Percentiles rank a stretch among this genome's conserved stretches.
phyloP scores from a whole-genome alignment of 1,140 invertebrate species.

The Hypsibius dujardini region DNA sequence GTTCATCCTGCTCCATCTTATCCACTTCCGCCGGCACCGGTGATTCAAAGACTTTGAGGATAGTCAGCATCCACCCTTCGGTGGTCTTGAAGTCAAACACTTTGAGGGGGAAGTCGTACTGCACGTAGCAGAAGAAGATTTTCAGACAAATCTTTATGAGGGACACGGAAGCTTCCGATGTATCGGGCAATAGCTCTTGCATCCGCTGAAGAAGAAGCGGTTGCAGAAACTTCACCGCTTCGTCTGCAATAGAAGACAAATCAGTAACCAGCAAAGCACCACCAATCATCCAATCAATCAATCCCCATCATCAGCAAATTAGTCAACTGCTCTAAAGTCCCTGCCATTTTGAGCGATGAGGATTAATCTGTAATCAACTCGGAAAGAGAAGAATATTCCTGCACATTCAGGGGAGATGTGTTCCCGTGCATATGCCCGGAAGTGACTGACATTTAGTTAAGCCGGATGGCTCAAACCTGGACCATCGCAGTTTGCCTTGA shows the following conservation, averaged over 20 bases:
- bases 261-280: no score
- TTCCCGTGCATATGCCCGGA: no score
- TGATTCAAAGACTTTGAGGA: slow-evolving; percentile 56
- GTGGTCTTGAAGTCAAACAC: slow-evolving; percentile 72
- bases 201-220: slow-evolving; percentile 78
- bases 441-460: no score
- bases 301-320: no score
- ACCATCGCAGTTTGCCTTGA: no score
- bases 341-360: no score
- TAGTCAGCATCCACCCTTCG: slow-evolving; percentile 88
- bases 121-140: slow-evolving; percentile 81
- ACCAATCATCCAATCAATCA: no score
- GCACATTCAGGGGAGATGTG: no score
- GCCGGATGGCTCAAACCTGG: no score
- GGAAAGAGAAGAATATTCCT: no score
- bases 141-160: slow-evolving; percentile 92
- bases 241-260: slow-evolving; percentile 45
- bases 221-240: slow-evolving; percentile 80
- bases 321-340: no score
- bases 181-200: slow-evolving; percentile 56
- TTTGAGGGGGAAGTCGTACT: slow-evolving; percentile 61
- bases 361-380: no score
- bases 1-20: slow-evolving; percentile 52
- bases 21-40: slow-evolving; percentile 62
- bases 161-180: slow-evolving; percentile 63